Conservation (phyloP, 2,113 vertebrate genomes). For the Pholis gunnellus region DNA sequence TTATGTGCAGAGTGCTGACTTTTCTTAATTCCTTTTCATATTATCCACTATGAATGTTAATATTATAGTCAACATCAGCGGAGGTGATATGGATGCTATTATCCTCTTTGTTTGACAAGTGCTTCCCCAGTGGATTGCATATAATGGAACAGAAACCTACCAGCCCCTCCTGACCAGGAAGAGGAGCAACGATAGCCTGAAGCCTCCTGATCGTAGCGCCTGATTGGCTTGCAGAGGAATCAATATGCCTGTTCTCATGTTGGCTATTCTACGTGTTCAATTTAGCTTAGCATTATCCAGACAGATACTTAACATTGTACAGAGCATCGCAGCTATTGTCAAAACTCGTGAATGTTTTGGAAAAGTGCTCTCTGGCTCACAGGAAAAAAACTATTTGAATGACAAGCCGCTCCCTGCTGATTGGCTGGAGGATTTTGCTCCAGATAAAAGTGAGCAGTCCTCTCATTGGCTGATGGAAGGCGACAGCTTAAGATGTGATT, state of each 20-base stretch:
- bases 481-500: slow-evolving; percentile 77
- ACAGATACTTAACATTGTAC: slow-evolving; percentile 41
- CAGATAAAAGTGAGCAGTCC: slow-evolving; percentile 72
- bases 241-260: slow-evolving; percentile 35
- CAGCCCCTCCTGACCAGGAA: slow-evolving; percentile 51
- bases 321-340: slow-evolving; percentile 76
- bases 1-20: slow-evolving; percentile 44
- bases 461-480: slow-evolving; percentile 79
- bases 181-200: slow-evolving; percentile 36
- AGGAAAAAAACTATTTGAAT: slow-evolving; percentile 57
- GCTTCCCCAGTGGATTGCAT: slow-evolving; percentile 78
- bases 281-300: slow-evolving; percentile 62
- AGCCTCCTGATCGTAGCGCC: slow-evolving; percentile 29
- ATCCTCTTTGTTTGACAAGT: slow-evolving; percentile 51
- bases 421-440: slow-evolving; percentile 81
- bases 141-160: slow-evolving; percentile 65
- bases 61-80: slow-evolving; percentile 35
- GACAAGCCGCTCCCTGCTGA: slow-evolving; percentile 76
- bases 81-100: slow-evolving; percentile 45
- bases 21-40: background rate
- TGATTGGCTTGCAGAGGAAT: slow-evolving; percentile 54
- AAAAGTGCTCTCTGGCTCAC: slow-evolving; percentile 66
- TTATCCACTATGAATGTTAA: slow-evolving; percentile 53
- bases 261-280: slow-evolving; percentile 63
- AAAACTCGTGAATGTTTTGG: slow-evolving; percentile 57